Percentiles rank a stretch among this genome's conserved stretches.
Conservation (phyloP, 2,888 invertebrate genomes). For the Agonopterix heracliana region DNA sequence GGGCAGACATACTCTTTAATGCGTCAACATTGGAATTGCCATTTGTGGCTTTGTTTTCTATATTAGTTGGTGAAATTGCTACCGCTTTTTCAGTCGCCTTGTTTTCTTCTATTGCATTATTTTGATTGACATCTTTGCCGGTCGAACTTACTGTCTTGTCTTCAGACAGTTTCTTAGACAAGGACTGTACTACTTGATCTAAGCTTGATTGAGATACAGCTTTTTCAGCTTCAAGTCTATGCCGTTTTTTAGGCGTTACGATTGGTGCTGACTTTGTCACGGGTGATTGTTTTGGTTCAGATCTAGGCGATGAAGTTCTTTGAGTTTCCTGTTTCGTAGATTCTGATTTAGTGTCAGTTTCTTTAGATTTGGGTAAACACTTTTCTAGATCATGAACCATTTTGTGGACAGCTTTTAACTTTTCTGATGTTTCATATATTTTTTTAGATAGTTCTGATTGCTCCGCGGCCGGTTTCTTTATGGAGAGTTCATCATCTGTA, state of each 20-base stretch:
- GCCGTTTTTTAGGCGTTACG: constrained; percentile 85
- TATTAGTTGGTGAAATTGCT: constrained; percentile 22
- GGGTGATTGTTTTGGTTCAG: constrained; percentile 53
- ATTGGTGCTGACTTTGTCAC: constrained; percentile 56
- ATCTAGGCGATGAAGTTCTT: constrained; percentile 53
- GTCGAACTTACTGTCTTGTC: constrained; percentile 39
- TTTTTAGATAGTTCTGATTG: constrained; percentile 70
- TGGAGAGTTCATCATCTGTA: constrained; percentile 50
- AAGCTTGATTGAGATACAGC: constrained; percentile 52
- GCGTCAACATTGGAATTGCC: constrained; percentile 47
- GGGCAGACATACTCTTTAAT: constrained; percentile 68
- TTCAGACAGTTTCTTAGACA: constrained; percentile 66
- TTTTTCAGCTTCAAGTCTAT: constrained; percentile 79
- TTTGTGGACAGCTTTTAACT: constrained; percentile 68
- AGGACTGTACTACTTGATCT: constrained; percentile 66
- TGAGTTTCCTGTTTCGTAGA: constrained; percentile 42
- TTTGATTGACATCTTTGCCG: constrained; percentile 48
- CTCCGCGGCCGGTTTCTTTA: constrained; percentile 56
- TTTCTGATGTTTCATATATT: constrained; percentile 69
- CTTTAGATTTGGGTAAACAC: constrained; percentile 59
- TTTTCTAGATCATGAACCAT: constrained; percentile 67
- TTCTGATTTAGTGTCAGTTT: constrained; percentile 47
- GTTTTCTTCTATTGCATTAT: constrained; percentile 42
- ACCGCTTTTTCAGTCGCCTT: constrained; percentile 37
- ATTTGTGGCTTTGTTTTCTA: constrained; percentile 21